phyloP scores from a whole-genome alignment of 2,113 vertebrate genomes.

The Willisornis vidua region DNA sequence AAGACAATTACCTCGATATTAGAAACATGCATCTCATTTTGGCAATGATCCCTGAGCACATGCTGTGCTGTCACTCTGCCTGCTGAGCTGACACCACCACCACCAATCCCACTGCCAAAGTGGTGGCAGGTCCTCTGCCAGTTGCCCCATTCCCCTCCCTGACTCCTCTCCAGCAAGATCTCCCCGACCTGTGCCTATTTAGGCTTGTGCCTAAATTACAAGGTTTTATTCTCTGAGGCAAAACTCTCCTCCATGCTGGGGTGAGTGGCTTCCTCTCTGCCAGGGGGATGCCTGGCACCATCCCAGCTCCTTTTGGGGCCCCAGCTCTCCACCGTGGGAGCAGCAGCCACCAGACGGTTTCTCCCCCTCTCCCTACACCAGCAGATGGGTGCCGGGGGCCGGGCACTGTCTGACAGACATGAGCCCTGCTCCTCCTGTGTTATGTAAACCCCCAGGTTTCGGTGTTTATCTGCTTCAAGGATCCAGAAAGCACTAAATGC shows the following conservation, averaged over 20 bases:
- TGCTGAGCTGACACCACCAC: fast-evolving
- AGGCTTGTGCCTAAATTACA: fast-evolving
- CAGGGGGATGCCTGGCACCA: neutral
- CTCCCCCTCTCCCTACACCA: neutral
- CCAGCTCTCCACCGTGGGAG: neutral
- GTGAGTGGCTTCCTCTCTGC: fast-evolving
- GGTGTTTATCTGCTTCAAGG: neutral
- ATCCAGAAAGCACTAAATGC: neutral
- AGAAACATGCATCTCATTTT: neutral
- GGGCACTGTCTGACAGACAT: slow-evolving; percentile 15
- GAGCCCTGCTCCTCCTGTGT: neutral
- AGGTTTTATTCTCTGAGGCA: neutral
- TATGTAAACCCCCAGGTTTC: neutral
- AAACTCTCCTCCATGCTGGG: neutral
- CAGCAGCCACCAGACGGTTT: neutral
- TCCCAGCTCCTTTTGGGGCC: neutral
- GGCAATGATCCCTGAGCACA: neutral
- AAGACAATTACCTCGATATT: neutral
- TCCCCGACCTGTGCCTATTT: neutral
- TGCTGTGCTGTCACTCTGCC: neutral
- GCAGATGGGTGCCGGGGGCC: slow-evolving; percentile 9
- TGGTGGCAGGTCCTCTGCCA: neutral
- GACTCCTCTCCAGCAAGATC: neutral
- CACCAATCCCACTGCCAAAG: fast-evolving
- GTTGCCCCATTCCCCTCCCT: neutral